A percentile compares a stretch with the other conserved stretches of the same genome.
These are phyloP conservation scores for Cisticola juncidis DNA, from an alignment of 2,113 vertebrate species.

Conservation along the genomic window DNA sequence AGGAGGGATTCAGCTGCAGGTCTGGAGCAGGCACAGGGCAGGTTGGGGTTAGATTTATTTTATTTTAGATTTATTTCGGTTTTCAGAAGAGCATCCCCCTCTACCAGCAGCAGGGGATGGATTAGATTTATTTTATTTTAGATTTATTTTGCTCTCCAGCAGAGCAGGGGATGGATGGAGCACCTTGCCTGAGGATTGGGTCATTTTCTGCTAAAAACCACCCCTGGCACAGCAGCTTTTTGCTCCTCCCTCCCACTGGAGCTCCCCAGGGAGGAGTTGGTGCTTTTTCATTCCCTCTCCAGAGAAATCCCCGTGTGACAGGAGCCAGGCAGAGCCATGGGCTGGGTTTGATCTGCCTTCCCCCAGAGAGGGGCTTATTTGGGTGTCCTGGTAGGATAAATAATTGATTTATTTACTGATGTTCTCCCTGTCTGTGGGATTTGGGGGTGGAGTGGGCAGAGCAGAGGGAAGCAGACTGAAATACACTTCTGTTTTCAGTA, in stretches of 20 bases:
- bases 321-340: neutral
- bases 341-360: neutral
- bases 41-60: neutral
- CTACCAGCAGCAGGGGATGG: too few relatives aligned
- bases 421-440: neutral
- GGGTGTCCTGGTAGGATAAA: too few relatives aligned
- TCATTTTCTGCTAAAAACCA: neutral
- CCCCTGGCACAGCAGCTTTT: neutral
- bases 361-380: accelerated
- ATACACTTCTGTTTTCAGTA: neutral
- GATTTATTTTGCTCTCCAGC: neutral
- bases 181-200: neutral
- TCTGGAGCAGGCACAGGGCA: accelerated
- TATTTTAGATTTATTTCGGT: neutral
- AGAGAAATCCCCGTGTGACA: neutral
- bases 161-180: neutral
- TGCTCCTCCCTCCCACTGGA: neutral
- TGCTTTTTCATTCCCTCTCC: accelerated
- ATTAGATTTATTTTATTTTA: neutral
- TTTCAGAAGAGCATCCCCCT: neutral
- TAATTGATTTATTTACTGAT: neutral
- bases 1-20: neutral
- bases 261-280: neutral
- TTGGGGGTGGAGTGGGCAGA: neutral
- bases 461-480: neutral